Evolutionary conservation across 2,888 invertebrate species (phyloP), one percentile per base, ranked within the genome.

Genomic region (Torymus auratus): DNA sequence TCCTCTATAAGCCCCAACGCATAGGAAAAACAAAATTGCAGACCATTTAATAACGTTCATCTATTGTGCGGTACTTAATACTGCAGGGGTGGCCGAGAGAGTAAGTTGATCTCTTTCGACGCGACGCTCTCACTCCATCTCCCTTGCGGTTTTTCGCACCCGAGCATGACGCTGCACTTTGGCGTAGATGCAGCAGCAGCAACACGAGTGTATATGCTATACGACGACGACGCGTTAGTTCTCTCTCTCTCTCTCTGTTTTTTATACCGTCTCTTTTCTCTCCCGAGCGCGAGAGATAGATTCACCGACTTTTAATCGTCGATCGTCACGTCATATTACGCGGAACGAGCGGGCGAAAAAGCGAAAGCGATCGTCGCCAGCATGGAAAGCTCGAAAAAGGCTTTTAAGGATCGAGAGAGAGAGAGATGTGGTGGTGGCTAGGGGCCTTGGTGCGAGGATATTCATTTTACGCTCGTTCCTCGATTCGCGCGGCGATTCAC

Each of bases 381-480:
- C 7, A 41, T 20, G 70, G 53, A 81, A 81, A 77, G 71, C 71
- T 76, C 62, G 76, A 81, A 76, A 81, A 77, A 81, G 80, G 75
- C 75, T 77, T 76, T 83, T 79, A 84, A 82, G 82, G 81, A 62
- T 61, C 61, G 52, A 69, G 67, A 52, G 55, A 20, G 73, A 55
- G 67, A 72, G 69, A 76, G 75, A 41, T 41, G 41, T 41, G 41
- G 41, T 41, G 7, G 41, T 41, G 41, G 41, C 41, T n/a, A n/a
- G 7, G 41, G 0, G 7, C 7, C 41, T 41, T 41, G 23, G 67
- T 58, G 67, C 69, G 65, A 70, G 62, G 80, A 75, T 78, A 71
- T 70, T 79, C 56, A 81, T 81, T 81, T 81, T 81, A 81, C 81
- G 81, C 73, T 81, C 77, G 81, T 81, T 81, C 74, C 78, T 62